Base-by-base conservation (phyloP, 92 coral and sea anemone species). In the Porites divaricata region DNA sequence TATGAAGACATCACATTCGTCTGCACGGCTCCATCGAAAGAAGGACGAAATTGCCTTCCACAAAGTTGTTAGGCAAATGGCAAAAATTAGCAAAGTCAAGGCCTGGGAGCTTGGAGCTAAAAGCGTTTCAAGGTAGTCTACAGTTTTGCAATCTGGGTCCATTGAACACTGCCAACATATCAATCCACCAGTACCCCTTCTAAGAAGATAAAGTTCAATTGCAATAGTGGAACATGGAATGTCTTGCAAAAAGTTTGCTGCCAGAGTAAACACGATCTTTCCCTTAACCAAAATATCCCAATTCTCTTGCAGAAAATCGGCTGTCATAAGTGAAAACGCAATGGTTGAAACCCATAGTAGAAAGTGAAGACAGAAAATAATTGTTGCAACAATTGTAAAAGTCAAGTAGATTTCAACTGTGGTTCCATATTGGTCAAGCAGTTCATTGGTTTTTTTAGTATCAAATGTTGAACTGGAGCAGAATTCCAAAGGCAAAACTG, bases 21-120 rank as follows among this genome's bases (percentile, higher is more conserved):
- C 95, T 19, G 88, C 87, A 1, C 99, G 94, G 53, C 95, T 92
- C 97, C 98, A 95, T 63, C 99, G 95, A 77, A 95, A 97, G 69
- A 97, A 97, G 8, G 93, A 94, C 15, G 98, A 94, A 62, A 94
- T 90, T 2, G 98, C 96, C 66, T 96, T 96, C 99, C 99, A 96
- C 63, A 95, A 75, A 2, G 99, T 95, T 13, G 95, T 91, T 28
- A 96, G 28, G 17, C 85, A 87, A 20, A 96, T 89, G 4, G 98
- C 99, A 61, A 92, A 20, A 10, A 95, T 79, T 8, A 94, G 93
- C 22, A 96, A 72, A n/a, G 92, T 80, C 77, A 96, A 78, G 45
- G 73, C 79, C n/a, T 77, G 62, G 1, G 92, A 74, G n/a, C 96
- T 92, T 2, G 90, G 90, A 10, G 89, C 87, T 53, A 92, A 71